Conservation (phyloP, 2,888 invertebrate genomes). For the Diarsia rubi region DNA sequence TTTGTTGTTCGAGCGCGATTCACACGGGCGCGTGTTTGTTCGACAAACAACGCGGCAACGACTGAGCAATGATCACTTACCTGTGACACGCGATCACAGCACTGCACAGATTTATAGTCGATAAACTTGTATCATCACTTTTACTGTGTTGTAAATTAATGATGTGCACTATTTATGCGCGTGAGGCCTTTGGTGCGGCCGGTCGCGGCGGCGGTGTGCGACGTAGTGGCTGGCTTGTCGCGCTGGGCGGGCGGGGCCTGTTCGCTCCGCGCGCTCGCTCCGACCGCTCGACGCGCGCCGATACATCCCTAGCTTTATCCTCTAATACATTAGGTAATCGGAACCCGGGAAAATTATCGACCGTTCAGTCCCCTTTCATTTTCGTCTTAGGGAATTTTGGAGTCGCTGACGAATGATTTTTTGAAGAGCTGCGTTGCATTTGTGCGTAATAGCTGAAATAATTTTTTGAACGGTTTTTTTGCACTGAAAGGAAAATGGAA, state of each 20-base stretch:
- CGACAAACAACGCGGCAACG: slow-evolving; percentile 85
- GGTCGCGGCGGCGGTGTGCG: slow-evolving; percentile 81
- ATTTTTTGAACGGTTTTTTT: background rate
- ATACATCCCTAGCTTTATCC: slow-evolving; percentile 75
- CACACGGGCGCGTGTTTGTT: slow-evolving; percentile 81
- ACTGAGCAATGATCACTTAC: slow-evolving; percentile 90
- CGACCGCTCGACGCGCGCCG: slow-evolving; percentile 77
- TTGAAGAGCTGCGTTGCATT: background rate
- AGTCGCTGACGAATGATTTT: slow-evolving; percentile 24
- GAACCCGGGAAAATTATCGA: slow-evolving; percentile 67
- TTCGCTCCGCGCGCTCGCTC: slow-evolving; percentile 67
- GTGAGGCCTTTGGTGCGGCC: slow-evolving; percentile 78
- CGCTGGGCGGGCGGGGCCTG: slow-evolving; percentile 85
- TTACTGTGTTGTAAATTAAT: slow-evolving; percentile 89
- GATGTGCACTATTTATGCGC: slow-evolving; percentile 84
- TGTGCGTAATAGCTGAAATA: background rate
- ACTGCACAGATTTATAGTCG: slow-evolving; percentile 89
- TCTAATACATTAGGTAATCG: slow-evolving; percentile 67
- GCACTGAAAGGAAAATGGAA: background rate
- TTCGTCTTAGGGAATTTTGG: slow-evolving; percentile 40
- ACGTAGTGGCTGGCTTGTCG: slow-evolving; percentile 77
- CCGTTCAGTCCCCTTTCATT: slow-evolving; percentile 60
- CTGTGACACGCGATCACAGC: slow-evolving; percentile 89
- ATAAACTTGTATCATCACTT: slow-evolving; percentile 90
- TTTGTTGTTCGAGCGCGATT: slow-evolving; percentile 70